phyloP scores from a whole-genome alignment of 2,113 vertebrate genomes.

The Brienomyrus brachyistius region DNA sequence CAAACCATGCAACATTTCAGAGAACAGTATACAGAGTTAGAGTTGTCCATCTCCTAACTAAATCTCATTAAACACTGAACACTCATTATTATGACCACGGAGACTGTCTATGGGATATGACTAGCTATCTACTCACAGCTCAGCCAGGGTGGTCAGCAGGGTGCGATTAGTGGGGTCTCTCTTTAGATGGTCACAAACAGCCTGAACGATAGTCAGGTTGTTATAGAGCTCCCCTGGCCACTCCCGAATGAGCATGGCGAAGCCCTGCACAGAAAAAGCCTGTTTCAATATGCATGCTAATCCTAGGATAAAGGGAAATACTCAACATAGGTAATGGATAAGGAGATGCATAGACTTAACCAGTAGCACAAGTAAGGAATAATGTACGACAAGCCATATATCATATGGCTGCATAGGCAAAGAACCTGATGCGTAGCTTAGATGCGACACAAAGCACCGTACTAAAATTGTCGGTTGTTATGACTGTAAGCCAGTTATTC shows the following conservation, averaged over 20 bases:
- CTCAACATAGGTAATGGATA: neutral
- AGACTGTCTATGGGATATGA: neutral
- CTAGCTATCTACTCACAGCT: slow-evolving; percentile 71
- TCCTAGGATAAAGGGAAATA: neutral
- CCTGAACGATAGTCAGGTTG: slow-evolving; percentile 86
- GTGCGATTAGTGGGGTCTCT: slow-evolving; percentile 80
- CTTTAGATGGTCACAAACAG: slow-evolving; percentile 84
- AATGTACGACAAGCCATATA: neutral
- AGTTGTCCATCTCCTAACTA: neutral
- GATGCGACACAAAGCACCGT: neutral
- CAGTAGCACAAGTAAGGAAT: neutral
- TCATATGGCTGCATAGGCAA: neutral
- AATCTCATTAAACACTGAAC: neutral
- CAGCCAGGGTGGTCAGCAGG: slow-evolving; percentile 83
- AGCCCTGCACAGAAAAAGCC: slow-evolving; percentile 63
- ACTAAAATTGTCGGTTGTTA: neutral
- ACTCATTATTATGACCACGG: neutral
- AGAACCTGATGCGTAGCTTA: neutral
- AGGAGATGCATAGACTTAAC: neutral
- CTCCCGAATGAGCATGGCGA: slow-evolving; percentile 84
- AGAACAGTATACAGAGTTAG: neutral
- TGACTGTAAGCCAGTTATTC: neutral
- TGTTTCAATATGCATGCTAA: neutral
- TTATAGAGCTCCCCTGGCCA: slow-evolving; percentile 98
- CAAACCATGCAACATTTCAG: neutral